Base-by-base conservation (phyloP, 2,113 vertebrate genomes). In the Falco punctatus region DNA sequence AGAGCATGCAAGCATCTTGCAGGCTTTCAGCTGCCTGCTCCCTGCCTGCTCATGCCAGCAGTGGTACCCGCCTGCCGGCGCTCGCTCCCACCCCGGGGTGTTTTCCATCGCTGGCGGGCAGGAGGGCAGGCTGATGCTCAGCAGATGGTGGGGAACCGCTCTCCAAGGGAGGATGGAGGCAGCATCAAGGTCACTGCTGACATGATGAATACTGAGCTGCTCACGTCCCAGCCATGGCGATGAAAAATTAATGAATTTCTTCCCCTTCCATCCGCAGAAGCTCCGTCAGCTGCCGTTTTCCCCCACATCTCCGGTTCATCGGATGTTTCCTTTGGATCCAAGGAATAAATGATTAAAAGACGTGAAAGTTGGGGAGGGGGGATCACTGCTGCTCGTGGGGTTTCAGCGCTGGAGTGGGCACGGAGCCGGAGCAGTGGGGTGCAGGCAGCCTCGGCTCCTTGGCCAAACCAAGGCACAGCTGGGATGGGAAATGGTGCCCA, bases 61-160 rank as follows among this genome's bases (percentile, higher is more conserved):
- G 62, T 10, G 26, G 30, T 7, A 27, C 58, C 48, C 22, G 10
- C n/a, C 58, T 44, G 64, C 27, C 57, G 22, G 44, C n/a, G 5
- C 28, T 17, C 15, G 15, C 51, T 48, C 46, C 70, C 57, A 10
- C 28, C 28, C 65, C 8, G 4, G n/a, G 13, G 5, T n/a, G 66
- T 15, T 44, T n/a, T 62, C 74, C 52, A 11, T 65, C 30, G 3
- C 85, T 46, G 66, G 86, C 32, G 72, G 52, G 75, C 58, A 77
- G 49, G 33, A 38, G 79, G 87, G 66, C 38, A 33, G 30, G 46
- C 46, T 4, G 52, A 30, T 51, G 51, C 40, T 81, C 84, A 88
- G 83, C 97, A 96, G 95, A 93, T 96, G 95, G 94, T 14, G 6
- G 88, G 64, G 75, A 82, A 65, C 66, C 35, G 40, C 30, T 52